These are phyloP conservation scores for Deilephila elpenor DNA, from an alignment of 2,888 invertebrate genomes.

Conservation along the genomic window DNA sequence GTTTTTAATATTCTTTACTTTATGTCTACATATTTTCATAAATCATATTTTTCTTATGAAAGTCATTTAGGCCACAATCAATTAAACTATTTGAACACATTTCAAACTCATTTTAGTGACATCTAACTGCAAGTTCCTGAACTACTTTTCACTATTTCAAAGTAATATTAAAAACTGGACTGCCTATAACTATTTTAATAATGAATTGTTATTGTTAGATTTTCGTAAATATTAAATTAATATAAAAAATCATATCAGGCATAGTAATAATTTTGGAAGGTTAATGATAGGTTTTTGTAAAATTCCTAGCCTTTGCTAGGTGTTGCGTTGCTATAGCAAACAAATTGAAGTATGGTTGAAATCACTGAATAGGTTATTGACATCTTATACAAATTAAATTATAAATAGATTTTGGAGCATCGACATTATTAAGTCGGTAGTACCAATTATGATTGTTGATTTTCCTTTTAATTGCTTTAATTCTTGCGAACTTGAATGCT, in stretches of 20 bases:
- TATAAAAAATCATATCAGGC: conserved; percentile 26
- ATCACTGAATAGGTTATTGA: background rate
- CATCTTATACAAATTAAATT: no score
- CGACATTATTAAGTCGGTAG: background rate
- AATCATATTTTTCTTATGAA: no score
- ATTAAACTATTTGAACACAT: no score
- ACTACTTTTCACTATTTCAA: background rate
- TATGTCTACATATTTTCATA: background rate
- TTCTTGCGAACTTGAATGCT: no score
- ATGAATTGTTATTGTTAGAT: conserved; percentile 6
- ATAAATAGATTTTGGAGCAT: no score
- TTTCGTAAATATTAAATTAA: background rate
- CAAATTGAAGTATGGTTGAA: conserved; percentile 5
- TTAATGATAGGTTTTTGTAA: background rate
- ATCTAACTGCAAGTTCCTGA: background rate
- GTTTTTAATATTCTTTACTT: conserved; percentile 3
- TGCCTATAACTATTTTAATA: background rate
- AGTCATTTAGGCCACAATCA: no score
- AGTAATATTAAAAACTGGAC: conserved; percentile 9
- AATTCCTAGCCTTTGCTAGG: conserved; percentile 3
- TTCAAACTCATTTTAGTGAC: background rate
- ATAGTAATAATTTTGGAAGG: conserved; percentile 10
- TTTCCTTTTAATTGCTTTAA: no score
- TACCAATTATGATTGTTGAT: background rate
- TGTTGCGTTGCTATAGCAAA: background rate